These are phyloP conservation scores for Hoplostethus atlanticus DNA, from an alignment of 2,797 vertebrate species.

Conservation along the genomic window DNA sequence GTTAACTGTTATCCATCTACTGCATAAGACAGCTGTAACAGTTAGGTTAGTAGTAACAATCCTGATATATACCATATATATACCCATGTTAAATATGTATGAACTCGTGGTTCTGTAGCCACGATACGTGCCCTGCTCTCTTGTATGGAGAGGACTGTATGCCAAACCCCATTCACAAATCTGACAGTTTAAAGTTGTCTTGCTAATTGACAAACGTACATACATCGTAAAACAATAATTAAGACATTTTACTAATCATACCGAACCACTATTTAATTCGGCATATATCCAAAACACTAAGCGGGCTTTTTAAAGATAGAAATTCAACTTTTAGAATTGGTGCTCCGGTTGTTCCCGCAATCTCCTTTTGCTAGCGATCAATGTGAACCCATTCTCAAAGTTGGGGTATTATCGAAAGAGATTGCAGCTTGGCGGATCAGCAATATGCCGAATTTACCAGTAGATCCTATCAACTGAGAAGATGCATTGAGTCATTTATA, in stretches of 20 bases:
- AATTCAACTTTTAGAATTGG: neutral
- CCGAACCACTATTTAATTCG: neutral
- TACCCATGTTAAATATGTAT: no score
- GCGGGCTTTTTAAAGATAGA: accelerated
- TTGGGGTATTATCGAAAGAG: conserved; percentile 58
- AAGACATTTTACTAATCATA: accelerated
- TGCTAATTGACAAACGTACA: neutral
- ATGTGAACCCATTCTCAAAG: neutral
- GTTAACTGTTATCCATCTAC: no score
- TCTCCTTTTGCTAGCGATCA: neutral
- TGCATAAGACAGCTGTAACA: no score
- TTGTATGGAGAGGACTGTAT: neutral
- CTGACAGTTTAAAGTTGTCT: neutral
- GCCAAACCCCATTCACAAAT: conserved; percentile 22
- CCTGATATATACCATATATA: no score
- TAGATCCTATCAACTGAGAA: neutral
- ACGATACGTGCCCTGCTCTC: neutral
- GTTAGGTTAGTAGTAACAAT: no score
- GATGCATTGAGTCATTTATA: neutral
- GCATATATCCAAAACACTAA: neutral
- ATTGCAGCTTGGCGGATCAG: neutral
- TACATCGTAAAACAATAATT: neutral
- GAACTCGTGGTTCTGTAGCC: neutral
- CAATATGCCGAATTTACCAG: neutral
- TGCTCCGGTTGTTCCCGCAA: no score